Base-by-base conservation (phyloP, 1,140 invertebrate species). In the Aphelenchoides besseyi region DNA sequence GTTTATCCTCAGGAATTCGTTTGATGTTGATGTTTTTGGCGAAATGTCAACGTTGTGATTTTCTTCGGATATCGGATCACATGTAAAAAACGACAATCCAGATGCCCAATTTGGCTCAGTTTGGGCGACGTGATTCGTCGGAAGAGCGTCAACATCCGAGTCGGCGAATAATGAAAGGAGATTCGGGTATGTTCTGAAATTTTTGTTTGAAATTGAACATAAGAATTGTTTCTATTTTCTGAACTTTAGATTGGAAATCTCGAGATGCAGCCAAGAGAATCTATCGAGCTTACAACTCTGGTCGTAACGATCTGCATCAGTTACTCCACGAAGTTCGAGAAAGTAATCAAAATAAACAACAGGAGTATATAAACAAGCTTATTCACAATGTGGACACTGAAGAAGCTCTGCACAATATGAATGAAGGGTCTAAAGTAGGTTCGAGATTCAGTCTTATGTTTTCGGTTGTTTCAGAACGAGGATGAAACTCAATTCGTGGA, bases 401-500 rank as follows among this genome's bases (percentile, higher is more conserved):
- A 30, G 72, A 74, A 18, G 30, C 55, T n/a, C 23, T 74, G 36
- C n/a, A 74, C 32, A 35, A 35, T 3, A 1, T 30, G 0, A 32
- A 71, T 3, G 37, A 1, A 5, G 74, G 33, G 8, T 48, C 30
- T 30, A 33, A 37, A 29, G 59, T 61, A 29, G 33, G 59, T 36
- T 61, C n/a, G n/a, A 36, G 30, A 61, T n/a, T 61, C n/a, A 30
- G 16, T 18, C 23, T 18, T 9, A 26, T 59, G 8, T 41, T 9
- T 59, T 18, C 9, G 18, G 57, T 48, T 52, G 23, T 61, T 54
- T 23, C 18, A 70, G 3, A 29, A 29, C 2, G 52, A 52, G 36
- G 55, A 77, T 37, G 74, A 76, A 30, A 30, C 64, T 32, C 61
- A 76, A 55, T 77, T 76, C 54, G 71, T 76, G 2, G 66, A 71